phyloP scores from a whole-genome alignment of 2,888 invertebrate genomes.

The Elmis aenea region DNA sequence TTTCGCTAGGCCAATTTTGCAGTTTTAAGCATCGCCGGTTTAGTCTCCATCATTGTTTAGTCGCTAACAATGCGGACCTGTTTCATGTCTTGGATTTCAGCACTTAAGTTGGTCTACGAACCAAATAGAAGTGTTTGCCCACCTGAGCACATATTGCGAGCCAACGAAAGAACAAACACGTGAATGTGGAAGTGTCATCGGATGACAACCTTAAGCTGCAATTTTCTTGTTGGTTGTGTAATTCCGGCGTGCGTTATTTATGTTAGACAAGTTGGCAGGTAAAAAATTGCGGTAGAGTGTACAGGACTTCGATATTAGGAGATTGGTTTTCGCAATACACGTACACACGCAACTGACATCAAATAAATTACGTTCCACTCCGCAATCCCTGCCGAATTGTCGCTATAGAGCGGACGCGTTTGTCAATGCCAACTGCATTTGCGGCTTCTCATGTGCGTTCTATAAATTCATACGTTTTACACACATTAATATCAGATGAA shows the following conservation, averaged over 20 bases:
- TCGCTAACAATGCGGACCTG: no score
- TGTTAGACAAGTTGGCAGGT: conserved; percentile 17
- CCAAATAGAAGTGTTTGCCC: conserved; percentile 26
- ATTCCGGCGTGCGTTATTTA: conserved; percentile 20
- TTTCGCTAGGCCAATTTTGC: no score
- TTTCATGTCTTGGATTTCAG: no score
- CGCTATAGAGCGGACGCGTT: conserved; percentile 15
- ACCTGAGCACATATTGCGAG: conserved; percentile 26
- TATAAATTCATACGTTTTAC: no score
- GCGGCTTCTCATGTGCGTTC: no score
- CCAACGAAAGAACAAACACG: conserved; percentile 25
- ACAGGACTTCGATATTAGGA: conserved; percentile 21
- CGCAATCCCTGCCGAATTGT: conserved; percentile 20
- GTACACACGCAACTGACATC: conserved; percentile 21
- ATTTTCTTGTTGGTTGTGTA: conserved; percentile 19
- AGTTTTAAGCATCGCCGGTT: no score
- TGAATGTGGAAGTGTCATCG: conserved; percentile 22
- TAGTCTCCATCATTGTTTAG: no score
- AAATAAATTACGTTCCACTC: conserved; percentile 20
- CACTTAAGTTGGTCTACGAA: no score
- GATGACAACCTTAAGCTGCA: conserved; percentile 21
- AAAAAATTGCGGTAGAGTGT: conserved; percentile 18
- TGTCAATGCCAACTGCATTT: conserved; percentile 19
- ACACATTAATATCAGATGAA: no score
- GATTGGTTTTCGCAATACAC: conserved; percentile 19